Evolutionary conservation across 2,797 vertebrate genomes (phyloP), one percentile per base, ranked within the genome.

Genomic region (Pseudochirops cupreus): DNA sequence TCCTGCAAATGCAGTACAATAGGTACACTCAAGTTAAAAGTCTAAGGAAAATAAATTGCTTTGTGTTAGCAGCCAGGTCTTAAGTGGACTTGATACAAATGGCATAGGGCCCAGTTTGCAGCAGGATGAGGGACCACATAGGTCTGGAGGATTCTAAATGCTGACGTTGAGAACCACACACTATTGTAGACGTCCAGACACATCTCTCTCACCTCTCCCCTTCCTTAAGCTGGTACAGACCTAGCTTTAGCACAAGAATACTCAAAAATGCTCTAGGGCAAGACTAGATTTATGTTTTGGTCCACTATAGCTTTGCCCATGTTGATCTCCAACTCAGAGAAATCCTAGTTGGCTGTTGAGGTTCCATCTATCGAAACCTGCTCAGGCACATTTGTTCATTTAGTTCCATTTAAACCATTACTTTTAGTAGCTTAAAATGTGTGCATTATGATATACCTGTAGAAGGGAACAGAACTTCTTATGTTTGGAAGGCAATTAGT

Each of bases 1-100:
- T 90, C 46, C 92, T 94, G 31, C 16, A 96, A 92, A 57, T 91
- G 52, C 54, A 54, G 3, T 87, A 33, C 3, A 0, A 2, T 29
- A 93, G 24, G 10, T 91, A 54, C 1, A 29, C 11, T 92, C 90
- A 82, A 97, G 24, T 26, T 6, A 29, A 91, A 95, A 95, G 93
- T 46, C 24, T 74, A 0, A 87, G 0, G 18, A 54, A 91, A 94
- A 95, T 21, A 0, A 95, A 59, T 16, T 91, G 46, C 14, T 54
- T 53, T 33, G 2, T n/a, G 29, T 57, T 13, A 56, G 11, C 5
- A 92, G 67, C 92, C 14, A 95, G 74, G n/a, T 53, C 28, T 53
- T n/a, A 94, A 94, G 33, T 46, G 31, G 56, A 82, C 39, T 87
- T 87, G 39, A 87, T 87, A 50, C 74, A 87, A 87, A 87, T 87